phyloP scores from a whole-genome alignment of 2,797 vertebrate genomes.

The Poecilia gillii region DNA sequence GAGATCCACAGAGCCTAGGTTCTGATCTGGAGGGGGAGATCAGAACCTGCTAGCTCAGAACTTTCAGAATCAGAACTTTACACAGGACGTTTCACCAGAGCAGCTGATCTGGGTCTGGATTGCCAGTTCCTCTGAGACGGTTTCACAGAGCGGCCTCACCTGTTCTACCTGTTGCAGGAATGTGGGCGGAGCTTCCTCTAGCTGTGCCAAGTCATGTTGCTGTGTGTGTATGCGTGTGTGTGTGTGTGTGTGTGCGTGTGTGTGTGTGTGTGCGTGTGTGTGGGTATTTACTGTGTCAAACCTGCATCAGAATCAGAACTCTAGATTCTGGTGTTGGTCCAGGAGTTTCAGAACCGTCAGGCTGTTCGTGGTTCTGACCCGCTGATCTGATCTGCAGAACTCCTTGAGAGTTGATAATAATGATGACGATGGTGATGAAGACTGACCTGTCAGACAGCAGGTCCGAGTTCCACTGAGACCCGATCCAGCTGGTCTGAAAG shows the following conservation, averaged over 20 bases:
- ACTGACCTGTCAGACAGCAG: not conserved
- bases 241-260: too few species aligned
- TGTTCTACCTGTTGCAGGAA: constrained; percentile 40
- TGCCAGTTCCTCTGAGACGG: not conserved
- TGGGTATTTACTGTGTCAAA: not conserved
- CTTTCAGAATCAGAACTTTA: not conserved
- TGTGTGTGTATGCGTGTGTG: not conserved
- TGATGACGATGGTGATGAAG: not conserved
- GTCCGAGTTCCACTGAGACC: not conserved
- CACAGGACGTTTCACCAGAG: not conserved
- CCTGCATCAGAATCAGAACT: not conserved
- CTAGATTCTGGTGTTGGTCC: not conserved
- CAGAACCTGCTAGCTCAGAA: not conserved
- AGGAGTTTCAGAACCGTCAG: not conserved
- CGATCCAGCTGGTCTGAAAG: not conserved
- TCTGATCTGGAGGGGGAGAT: not conserved
- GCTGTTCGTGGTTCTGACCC: not conserved
- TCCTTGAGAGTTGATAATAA: not conserved
- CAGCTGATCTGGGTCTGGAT: not conserved
- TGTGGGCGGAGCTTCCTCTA: not conserved
- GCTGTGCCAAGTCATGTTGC: not conserved
- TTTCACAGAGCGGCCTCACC: constrained; percentile 38
- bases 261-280: too few species aligned
- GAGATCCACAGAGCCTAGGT: not conserved
- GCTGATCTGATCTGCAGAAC: not conserved